Base-by-base conservation (phyloP, 2,888 invertebrate genomes). In the Eubasilissa splendida region DNA sequence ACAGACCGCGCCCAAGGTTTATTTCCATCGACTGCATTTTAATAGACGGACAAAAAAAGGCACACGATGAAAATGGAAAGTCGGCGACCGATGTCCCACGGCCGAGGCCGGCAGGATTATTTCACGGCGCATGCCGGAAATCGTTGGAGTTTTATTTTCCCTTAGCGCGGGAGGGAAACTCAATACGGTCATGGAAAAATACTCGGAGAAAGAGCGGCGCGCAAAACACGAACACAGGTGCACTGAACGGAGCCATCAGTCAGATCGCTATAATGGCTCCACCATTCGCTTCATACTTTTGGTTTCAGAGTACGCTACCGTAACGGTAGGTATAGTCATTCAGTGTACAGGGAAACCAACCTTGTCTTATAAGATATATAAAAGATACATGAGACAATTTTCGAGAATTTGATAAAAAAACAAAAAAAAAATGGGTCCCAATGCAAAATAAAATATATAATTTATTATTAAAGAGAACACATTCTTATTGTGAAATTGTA, bases 11-110 rank as follows among this genome's bases (percentile, higher is more conserved):
- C 52, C 66, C 70, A 22, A 58, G 52, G 77, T 80, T 68, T 83
- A 83, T 83, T 83, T 83, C 77, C 73, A 82, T 78, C 83, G 12
- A 12, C 76, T 68, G 81, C 81, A 76, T 76, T 80, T 81, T 68
- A 78, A 63, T 60, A 76, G 80, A 80, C 81, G 81, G 80, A 81
- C 80, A 12, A 80, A 83, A 83, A 82, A 78, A 78, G 78, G 79
- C 80, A 58, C 73, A 77, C 12, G 65, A 58, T 11, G 79, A 81
- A 81, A 80, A 80, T 76, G 68, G 76, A 80, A 71, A 81, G 77
- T 74, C 14, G 77, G 58, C 54, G 70, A 7, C 53, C 31, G 68
- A 68, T 66, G 56, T 12, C 31, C 58, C 42, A 10, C 42, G 33
- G 58, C 74, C 74, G 65, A 33, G 66, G 60, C 68, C 66, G 68